Conservation (phyloP, 1,140 invertebrate species). For the Aethina tumida region DNA sequence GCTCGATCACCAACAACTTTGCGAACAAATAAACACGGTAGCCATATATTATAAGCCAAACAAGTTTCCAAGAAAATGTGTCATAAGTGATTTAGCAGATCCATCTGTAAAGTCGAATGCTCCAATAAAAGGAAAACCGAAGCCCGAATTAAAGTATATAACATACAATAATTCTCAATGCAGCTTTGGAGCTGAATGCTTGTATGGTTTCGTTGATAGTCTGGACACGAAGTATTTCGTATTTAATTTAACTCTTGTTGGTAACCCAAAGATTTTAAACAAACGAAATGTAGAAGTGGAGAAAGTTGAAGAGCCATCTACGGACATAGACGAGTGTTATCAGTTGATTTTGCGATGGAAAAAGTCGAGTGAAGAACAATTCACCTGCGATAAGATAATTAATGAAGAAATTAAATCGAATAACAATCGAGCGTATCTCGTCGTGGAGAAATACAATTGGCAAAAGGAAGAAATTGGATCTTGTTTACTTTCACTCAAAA, state of each 20-base stretch:
- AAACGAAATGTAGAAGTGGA: slow-evolving; percentile 4
- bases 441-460: slow-evolving; percentile 28
- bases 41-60: not conserved
- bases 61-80: not conserved
- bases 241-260: slow-evolving; percentile 25
- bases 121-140: not conserved
- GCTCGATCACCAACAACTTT: no score
- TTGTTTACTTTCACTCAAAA: slow-evolving; percentile 17
- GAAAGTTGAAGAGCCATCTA: slow-evolving; percentile 1
- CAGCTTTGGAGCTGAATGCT: slow-evolving; percentile 28
- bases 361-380: not conserved
- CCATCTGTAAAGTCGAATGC: not conserved
- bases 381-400: not conserved
- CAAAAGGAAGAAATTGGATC: slow-evolving; percentile 10
- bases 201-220: slow-evolving; percentile 36
- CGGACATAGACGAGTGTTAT: slow-evolving; percentile 6
- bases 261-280: slow-evolving; percentile 13
- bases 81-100: not conserved
- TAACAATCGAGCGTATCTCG: slow-evolving; percentile 11
- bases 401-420: not conserved
- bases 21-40: no score
- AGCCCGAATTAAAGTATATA: no score
- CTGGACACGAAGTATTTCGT: slow-evolving; percentile 30
- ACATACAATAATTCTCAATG: slow-evolving; percentile 2
- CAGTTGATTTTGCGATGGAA: slow-evolving; percentile 5